phyloP scores from a whole-genome alignment of 2,797 vertebrate genomes.

The Anas bahamensis region DNA sequence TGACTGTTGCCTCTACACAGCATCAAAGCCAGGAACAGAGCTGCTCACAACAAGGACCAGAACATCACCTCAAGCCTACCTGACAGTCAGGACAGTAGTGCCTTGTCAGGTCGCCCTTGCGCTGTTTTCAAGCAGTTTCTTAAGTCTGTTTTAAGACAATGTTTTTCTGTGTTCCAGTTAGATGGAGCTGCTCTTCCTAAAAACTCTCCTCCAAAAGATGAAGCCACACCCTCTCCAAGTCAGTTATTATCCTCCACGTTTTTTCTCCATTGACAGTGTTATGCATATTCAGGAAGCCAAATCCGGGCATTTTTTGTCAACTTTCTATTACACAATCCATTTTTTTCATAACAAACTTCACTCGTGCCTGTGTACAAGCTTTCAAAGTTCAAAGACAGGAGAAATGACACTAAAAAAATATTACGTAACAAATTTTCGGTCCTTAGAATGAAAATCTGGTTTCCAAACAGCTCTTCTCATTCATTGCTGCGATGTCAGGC shows the following conservation, averaged over 20 bases:
- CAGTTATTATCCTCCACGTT: not conserved
- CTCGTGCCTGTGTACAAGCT: not conserved
- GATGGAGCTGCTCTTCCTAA: not conserved
- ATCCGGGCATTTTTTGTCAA: not conserved
- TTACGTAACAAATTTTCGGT: not conserved
- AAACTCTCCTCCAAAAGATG: not conserved
- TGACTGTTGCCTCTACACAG: not conserved
- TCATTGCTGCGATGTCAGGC: too few species aligned
- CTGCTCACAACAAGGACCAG: not conserved
- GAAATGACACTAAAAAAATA: not conserved
- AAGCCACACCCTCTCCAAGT: not conserved
- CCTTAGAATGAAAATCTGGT: not conserved
- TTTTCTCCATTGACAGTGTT: not conserved
- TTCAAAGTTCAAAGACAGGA: not conserved
- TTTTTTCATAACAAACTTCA: not conserved
- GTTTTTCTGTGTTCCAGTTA: not conserved
- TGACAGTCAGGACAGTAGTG: not conserved
- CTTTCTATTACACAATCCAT: not conserved
- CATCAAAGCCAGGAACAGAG: not conserved
- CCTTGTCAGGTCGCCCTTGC: not conserved
- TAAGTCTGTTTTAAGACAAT: not conserved
- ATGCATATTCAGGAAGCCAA: not conserved
- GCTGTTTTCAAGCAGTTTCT: not conserved
- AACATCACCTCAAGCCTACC: not conserved
- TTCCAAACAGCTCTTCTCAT: not conserved